Conservation (phyloP, 1,140 invertebrate genomes). For the Amphibalanus amphitrite region DNA sequence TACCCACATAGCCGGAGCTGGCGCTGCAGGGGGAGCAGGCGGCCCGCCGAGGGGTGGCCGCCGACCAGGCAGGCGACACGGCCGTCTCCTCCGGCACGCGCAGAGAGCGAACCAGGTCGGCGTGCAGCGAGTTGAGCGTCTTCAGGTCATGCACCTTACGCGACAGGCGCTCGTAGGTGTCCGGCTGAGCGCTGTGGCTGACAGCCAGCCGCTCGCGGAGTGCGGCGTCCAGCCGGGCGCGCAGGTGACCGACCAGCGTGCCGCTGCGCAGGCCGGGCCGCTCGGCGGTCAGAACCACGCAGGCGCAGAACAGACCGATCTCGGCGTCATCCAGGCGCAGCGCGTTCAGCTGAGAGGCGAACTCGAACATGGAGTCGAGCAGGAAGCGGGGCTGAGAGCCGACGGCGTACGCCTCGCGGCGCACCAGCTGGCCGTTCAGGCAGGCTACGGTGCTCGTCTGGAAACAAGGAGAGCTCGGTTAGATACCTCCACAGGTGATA, state of each 20-base stretch:
- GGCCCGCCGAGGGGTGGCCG: slow-evolving; percentile 41
- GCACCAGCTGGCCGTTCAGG: slow-evolving; percentile 76
- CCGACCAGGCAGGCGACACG: slow-evolving; percentile 27
- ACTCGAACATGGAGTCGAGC: slow-evolving; percentile 92
- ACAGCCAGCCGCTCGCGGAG: slow-evolving; percentile 62
- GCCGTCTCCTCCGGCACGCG: slow-evolving; percentile 71
- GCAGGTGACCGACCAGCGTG: slow-evolving; percentile 82
- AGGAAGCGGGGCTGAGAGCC: slow-evolving; percentile 75
- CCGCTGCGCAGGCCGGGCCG: slow-evolving; percentile 77
- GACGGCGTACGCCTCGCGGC: slow-evolving; percentile 63
- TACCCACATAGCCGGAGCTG: slow-evolving; percentile 1
- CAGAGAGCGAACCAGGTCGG: slow-evolving; percentile 70
- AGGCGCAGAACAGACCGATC: slow-evolving; percentile 82
- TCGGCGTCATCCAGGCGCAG: slow-evolving; percentile 79
- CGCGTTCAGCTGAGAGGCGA: slow-evolving; percentile 80
- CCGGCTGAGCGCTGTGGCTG: slow-evolving; percentile 50
- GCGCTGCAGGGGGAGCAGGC: slow-evolving; percentile 15
- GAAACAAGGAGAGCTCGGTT: neutral
- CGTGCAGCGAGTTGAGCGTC: slow-evolving; percentile 87
- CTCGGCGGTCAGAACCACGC: slow-evolving; percentile 82
- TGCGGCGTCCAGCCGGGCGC: slow-evolving; percentile 64
- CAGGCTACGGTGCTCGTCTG: slow-evolving; percentile 49
- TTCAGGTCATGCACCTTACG: slow-evolving; percentile 87
- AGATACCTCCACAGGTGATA: too few species aligned
- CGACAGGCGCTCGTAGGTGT: slow-evolving; percentile 66